Base-by-base conservation (phyloP, 2,888 invertebrate genomes). In the Tachina fera region DNA sequence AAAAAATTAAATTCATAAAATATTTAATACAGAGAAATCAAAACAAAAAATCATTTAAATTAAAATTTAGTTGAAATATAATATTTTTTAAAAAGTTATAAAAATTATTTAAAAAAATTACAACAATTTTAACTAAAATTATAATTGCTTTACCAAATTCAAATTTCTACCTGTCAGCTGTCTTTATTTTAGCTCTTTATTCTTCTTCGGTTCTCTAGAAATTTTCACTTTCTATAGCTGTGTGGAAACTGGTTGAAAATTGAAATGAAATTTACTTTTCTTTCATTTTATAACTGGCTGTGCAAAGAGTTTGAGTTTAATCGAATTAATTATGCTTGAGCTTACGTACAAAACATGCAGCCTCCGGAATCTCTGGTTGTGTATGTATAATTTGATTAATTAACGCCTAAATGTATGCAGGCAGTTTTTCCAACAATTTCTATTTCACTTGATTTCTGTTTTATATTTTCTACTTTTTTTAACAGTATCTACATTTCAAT, bases 401-500 rank as follows among this genome's bases (percentile, higher is more conserved):
- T 86, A 86, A 86, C 75, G 86, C 86, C 86, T 86, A 86, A 86
- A 86, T 83, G 79, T 83, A 86, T 86, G 79, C 86, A 82, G 86
- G 83, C 82, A 86, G 78, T 79, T 86, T 84, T 74, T 70, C 77
- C 77, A 77, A 71, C 76, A 84, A 56, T 84, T 79, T 70, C 74
- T 75, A 71, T 85, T 85, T 85, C 63, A 75, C 78, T 82, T 78
- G 65, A 51, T 67, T 65, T 71, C 43, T 41, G 53, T 53, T 61
- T 68, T 39, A 9, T 6, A 31, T 58, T 51, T 53, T 43, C 51
- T 22, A 56, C 10, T 71, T 49, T 68, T 60, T 43, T 49, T 58
- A 49, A 14, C 19, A 41, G 11, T 67, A n/a, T 13, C 11, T 65
- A 41, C 16, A 31, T 31, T 31, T 31, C 6, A 31, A 6, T 31